Base-by-base conservation (phyloP, 1,140 invertebrate genomes). In the Episyrphus balteatus region DNA sequence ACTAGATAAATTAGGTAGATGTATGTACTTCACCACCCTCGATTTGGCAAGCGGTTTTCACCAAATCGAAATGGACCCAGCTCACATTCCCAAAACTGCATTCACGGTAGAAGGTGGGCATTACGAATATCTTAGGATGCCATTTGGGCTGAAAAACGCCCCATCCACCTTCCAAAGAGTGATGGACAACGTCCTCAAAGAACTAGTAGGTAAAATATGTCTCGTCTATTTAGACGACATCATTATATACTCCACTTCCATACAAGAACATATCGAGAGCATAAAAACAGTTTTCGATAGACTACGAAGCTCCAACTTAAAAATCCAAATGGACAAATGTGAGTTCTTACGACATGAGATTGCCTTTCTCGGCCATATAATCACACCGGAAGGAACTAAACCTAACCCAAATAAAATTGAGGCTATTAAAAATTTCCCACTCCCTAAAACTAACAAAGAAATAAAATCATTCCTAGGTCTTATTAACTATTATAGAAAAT, bases 191-290 rank as follows among this genome's bases (percentile, higher is more conserved):
- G 54, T 69, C 1, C 47, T 74, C 17, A 44, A 52, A 12, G 63
- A 60, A n/a, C 46, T 63, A 26, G 55, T 61, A 47, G 56, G 56
- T 10, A 46, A 48, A 21, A 44, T 54, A 41, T 60, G 61, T 50
- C 55, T 65, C 41, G 59, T 69, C 1, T 74, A 72, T 41, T 36
- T 72, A 14, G 72, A 74, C 42, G 69, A 73, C 48, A 59, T 71
- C 3, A 50, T 73, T 12, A 43, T 32, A n/a, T n/a, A 30, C 42
- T 30, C 19, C 19, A 43, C 30, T n/a, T 43, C 30, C 18, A 7
- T 26, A 32, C 42, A 43, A 5, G 44, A 46, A 46, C 33, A 46
- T 14, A 37, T 46, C 32, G 12, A 17, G 11, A 14, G 33, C 11
- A 17, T 46, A 19, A 17, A 46, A 46, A 14, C 32, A 46, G 33